phyloP scores from a whole-genome alignment of 2,113 vertebrate genomes.

The Rhabdomys dilectus region DNA sequence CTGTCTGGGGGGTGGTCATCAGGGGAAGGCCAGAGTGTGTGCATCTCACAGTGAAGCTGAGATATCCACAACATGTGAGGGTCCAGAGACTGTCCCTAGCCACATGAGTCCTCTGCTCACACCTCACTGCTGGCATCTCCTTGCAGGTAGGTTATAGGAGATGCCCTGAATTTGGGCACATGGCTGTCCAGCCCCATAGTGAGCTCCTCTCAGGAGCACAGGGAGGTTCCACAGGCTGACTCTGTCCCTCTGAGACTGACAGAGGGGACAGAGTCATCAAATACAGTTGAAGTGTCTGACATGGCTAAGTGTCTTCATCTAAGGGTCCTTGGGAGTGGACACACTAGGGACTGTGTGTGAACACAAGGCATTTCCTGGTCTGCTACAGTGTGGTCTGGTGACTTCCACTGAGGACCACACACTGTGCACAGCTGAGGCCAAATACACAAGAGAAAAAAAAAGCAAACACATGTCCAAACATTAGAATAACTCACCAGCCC shows the following conservation, averaged over 20 bases:
- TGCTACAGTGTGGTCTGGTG: not conserved
- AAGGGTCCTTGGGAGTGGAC: not conserved
- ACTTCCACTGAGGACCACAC: not conserved
- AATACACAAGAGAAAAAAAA: not conserved
- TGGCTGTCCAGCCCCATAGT: accelerated
- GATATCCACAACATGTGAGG: too few species aligned
- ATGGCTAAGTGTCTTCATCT: not conserved
- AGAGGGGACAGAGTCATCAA: too few species aligned
- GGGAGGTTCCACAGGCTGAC: too few species aligned
- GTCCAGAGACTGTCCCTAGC: not conserved
- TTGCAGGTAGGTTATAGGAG: accelerated
- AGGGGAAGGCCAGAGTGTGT: not conserved
- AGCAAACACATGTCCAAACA: not conserved
- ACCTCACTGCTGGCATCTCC: not conserved
- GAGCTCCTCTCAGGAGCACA: not conserved
- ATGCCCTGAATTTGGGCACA: accelerated
- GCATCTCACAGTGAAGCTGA: not conserved
- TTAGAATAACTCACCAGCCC: too few species aligned
- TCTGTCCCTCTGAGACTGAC: not conserved
- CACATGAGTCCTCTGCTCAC: accelerated
- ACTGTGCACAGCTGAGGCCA: not conserved
- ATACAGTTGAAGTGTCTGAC: not conserved
- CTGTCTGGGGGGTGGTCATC: not conserved
- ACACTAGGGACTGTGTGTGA: not conserved
- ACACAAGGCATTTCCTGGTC: not conserved